Evolutionary conservation across 2,888 invertebrate genomes (phyloP).

Genomic region (Euclidia mi): DNA sequence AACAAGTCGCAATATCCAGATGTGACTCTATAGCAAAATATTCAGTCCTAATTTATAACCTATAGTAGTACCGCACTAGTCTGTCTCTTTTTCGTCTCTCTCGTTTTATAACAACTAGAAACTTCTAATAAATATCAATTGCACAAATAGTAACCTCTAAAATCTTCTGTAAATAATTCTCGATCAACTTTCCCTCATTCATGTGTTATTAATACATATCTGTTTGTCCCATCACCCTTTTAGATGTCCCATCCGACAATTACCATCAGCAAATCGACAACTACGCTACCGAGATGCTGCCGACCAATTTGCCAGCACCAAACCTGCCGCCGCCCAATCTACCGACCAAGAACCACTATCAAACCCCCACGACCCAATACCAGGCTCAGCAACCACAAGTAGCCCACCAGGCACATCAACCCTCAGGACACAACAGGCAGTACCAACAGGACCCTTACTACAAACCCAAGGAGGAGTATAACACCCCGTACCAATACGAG

Average conservation of each 20-base stretch:
- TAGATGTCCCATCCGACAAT: slow-evolving; percentile 81
- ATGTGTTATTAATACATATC: slow-evolving; percentile 66
- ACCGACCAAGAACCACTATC: slow-evolving; percentile 82
- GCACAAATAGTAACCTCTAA: too few relatives aligned
- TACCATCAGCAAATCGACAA: slow-evolving; percentile 87
- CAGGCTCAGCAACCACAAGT: slow-evolving; percentile 36
- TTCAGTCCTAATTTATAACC: too few relatives aligned
- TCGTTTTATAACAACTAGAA: too few relatives aligned
- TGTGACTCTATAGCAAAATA: too few relatives aligned
- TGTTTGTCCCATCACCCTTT: slow-evolving; percentile 54
- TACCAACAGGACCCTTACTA: slow-evolving; percentile 38
- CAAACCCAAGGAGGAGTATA: slow-evolving; percentile 32
- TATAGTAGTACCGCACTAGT: too few relatives aligned
- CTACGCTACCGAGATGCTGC: slow-evolving; percentile 85
- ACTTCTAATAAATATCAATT: too few relatives aligned
- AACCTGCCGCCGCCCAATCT: slow-evolving; percentile 71
- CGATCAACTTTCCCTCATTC: slow-evolving; percentile 46
- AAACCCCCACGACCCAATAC: slow-evolving; percentile 68
- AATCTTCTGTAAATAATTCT: slow-evolving; percentile 19
- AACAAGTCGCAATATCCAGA: too few relatives aligned
- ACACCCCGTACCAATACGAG: slow-evolving; percentile 36
- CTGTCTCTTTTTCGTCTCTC: too few relatives aligned
- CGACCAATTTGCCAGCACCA: slow-evolving; percentile 67
- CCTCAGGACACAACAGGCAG: slow-evolving; percentile 27
- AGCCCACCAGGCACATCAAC: slow-evolving; percentile 34